Evolutionary conservation across 1,140 invertebrate genomes (phyloP), one percentile per base, ranked within the genome.

Genomic region (Sesamia nonagrioides): DNA sequence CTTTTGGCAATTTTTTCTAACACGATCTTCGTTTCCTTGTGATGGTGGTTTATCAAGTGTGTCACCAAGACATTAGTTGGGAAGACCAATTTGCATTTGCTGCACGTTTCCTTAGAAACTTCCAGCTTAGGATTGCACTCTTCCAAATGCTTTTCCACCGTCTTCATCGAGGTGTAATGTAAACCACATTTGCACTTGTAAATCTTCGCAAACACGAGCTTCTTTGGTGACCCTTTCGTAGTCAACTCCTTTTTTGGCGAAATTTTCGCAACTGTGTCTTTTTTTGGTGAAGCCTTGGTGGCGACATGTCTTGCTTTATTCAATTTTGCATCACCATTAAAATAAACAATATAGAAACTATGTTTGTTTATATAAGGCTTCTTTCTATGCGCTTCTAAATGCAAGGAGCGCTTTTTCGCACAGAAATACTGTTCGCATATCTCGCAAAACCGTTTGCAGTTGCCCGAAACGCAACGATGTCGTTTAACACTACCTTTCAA

Each of bases 1-100:
- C 9, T 5, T 45, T 37, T 71, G 6, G 5, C 15, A 13, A 54
- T 15, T 4, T 71, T 71, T 37, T 54, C 45, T 2, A 52, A 27
- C 11, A 37, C 33, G 2, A 71, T 37, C 11, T 54, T 52, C 0
- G n/a, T 21, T 68, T 77, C 6, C 40, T 84, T 56, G 7, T 48
- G 78, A 27, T 85, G 81, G 56, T 85, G 83, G 6, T 80, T 83
- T 33, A 79, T 75, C 0, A 85, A 54, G 68, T 85, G 83, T 0
- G 33, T 85, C 0, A 85, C 78, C 11, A 85, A 37, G 1, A 79
- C 21, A n/a, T 78, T 56, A n/a, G 83, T 80, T 13, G 79, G 79
- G 45, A 84, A 84, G 0, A 81, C 9, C 0, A 76, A 17, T 9
- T 72, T 50, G 63, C 83, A 84, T 71, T 84, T 82, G 50, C 83